These are phyloP conservation scores for Drosophila rellima DNA, from an alignment of 2,888 invertebrate genomes.

Conservation along the genomic window DNA sequence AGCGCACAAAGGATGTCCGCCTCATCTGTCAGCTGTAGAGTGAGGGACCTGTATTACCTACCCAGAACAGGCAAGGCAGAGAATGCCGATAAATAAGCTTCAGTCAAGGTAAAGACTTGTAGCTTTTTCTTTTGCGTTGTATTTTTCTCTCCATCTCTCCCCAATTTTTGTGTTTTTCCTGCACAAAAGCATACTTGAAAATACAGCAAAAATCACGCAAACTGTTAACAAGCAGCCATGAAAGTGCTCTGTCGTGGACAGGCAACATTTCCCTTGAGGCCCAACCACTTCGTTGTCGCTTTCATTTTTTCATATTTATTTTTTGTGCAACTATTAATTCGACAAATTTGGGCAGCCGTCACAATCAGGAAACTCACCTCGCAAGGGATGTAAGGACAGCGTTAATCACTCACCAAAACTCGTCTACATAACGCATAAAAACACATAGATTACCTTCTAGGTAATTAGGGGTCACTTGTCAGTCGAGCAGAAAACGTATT, in stretches of 20 bases:
- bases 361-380: conserved; percentile 13
- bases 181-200: conserved; percentile 13
- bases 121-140: conserved; percentile 5
- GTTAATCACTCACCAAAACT: conserved; percentile 7
- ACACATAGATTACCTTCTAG: conserved; percentile 33
- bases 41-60: conserved; percentile 21
- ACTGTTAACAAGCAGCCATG: conserved; percentile 20
- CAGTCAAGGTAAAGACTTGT: conserved; percentile 4
- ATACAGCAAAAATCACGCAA: conserved; percentile 24
- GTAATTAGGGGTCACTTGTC: conserved; percentile 56
- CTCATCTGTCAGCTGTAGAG: conserved; percentile 17
- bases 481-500: conserved; percentile 22
- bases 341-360: conserved; percentile 18
- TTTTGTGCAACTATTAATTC: conserved; percentile 14
- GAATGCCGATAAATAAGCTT: conserved; percentile 20
- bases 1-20: conserved; percentile 11
- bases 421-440: conserved; percentile 1
- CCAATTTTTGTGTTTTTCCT: conserved; percentile 13
- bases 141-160: conserved; percentile 1
- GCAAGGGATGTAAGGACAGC: conserved; percentile 7
- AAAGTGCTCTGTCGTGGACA: conserved; percentile 18
- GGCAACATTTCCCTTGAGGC: conserved; percentile 11
- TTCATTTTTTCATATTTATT: conserved; percentile 17
- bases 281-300: conserved; percentile 7
- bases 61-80: conserved; percentile 18